Evolutionary conservation across 2,113 vertebrate species (phyloP).

Genomic region (Tyto alba): DNA sequence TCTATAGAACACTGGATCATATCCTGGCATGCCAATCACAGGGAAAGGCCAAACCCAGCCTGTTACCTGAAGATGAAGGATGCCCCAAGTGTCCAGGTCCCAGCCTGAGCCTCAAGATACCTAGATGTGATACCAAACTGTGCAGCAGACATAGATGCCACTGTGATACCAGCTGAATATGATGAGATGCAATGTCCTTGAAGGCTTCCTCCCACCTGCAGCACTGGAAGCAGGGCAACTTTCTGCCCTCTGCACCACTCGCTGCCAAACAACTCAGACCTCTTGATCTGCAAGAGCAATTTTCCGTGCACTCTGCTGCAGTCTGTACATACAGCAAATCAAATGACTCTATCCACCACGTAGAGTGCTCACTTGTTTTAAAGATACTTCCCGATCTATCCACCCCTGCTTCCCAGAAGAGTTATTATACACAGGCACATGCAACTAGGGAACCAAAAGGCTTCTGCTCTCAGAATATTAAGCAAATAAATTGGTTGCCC

Average conservation of each 20-base stretch:
- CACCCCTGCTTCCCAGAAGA: slow-evolving; percentile 17
- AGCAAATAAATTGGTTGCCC: slow-evolving; percentile 55
- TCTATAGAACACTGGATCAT: not conserved
- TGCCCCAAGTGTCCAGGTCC: not conserved
- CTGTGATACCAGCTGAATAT: not conserved
- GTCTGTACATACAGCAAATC: not conserved
- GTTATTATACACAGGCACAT: slow-evolving; percentile 17
- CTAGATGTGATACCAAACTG: not conserved
- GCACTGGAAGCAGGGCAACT: not conserved
- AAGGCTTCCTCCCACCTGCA: not conserved
- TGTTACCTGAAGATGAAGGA: not conserved
- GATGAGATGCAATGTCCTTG: not conserved
- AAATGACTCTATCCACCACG: not conserved
- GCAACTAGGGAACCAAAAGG: not conserved
- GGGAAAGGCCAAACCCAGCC: not conserved
- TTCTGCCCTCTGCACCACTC: not conserved
- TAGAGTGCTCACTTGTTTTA: not conserved
- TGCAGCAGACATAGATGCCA: not conserved
- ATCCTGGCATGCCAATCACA: not conserved
- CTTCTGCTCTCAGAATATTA: slow-evolving; percentile 41
- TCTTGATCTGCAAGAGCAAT: slow-evolving; percentile 10
- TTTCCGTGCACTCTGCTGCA: not conserved
- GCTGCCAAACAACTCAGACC: not conserved
- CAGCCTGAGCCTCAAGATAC: not conserved
- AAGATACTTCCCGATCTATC: not conserved